phyloP scores from a whole-genome alignment of 2,888 invertebrate species.

The Synergus laeviventris region DNA sequence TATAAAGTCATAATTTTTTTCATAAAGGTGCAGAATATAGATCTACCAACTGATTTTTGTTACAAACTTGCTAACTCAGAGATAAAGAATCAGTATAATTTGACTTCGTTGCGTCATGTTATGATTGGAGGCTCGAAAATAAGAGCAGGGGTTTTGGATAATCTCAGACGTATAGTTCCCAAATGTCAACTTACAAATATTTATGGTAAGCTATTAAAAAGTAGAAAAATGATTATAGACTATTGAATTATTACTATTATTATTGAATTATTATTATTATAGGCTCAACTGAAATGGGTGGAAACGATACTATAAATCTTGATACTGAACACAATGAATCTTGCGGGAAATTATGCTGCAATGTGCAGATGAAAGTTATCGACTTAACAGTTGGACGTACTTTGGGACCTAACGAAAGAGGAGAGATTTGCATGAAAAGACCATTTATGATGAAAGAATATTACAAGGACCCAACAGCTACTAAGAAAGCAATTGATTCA shows the following conservation, averaged over 20 bases:
- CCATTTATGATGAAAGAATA: slow-evolving; percentile 50
- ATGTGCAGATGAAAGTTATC: slow-evolving; percentile 55
- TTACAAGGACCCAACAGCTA: slow-evolving; percentile 42
- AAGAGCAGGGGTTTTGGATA: too few relatives aligned
- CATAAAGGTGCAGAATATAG: slow-evolving; percentile 61
- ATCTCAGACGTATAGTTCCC: neutral
- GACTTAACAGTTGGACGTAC: slow-evolving; percentile 46
- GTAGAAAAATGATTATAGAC: neutral
- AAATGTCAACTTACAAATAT: slow-evolving; percentile 46
- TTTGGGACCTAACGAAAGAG: slow-evolving; percentile 54
- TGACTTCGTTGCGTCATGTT: too few relatives aligned
- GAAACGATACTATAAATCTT: slow-evolving; percentile 39
- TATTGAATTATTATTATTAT: too few relatives aligned
- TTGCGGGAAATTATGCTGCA: slow-evolving; percentile 53
- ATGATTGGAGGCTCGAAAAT: too few relatives aligned
- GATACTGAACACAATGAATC: slow-evolving; percentile 44
- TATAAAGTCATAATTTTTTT: neutral
- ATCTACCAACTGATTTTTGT: slow-evolving; percentile 51
- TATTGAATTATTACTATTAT: neutral
- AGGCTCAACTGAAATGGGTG: slow-evolving; percentile 46
- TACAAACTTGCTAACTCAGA: too few relatives aligned
- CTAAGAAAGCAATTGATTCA: neutral
- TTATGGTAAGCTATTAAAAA: neutral
- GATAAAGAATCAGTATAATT: too few relatives aligned
- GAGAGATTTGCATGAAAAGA: slow-evolving; percentile 48